These are phyloP conservation scores for Spinibarbus caldwelli DNA, from an alignment of 2,797 vertebrate genomes.

Conservation along the genomic window DNA sequence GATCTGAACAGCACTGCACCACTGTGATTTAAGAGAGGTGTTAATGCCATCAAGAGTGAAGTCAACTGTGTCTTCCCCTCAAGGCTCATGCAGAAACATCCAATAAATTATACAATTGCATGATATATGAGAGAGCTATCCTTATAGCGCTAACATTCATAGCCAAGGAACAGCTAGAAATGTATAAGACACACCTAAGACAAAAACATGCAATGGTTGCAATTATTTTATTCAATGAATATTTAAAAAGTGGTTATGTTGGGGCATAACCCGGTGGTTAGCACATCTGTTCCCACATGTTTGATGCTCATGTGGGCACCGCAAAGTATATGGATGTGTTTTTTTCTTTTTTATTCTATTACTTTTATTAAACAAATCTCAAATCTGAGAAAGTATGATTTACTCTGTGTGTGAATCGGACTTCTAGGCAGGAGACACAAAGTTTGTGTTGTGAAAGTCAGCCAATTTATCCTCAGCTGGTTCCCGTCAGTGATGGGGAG, in stretches of 20 bases:
- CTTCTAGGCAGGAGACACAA: conserved; percentile 4
- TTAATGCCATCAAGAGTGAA: conserved; percentile 22
- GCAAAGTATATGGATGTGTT: too few species aligned
- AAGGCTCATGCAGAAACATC: conserved; percentile 1
- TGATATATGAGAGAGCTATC: conserved; percentile 5
- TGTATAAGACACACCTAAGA: neutral
- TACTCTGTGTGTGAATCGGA: conserved; percentile 12
- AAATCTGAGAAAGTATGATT: neutral
- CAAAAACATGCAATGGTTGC: neutral
- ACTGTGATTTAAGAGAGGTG: conserved; percentile 34
- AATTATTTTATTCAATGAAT: conserved; percentile 4
- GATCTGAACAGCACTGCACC: conserved; percentile 21
- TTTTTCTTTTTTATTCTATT: neutral
- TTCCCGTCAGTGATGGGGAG: conserved; percentile 38
- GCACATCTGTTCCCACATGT: neutral
- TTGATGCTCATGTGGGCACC: neutral
- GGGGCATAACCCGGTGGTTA: neutral
- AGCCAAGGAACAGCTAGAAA: conserved; percentile 34
- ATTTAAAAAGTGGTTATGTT: conserved; percentile 15
- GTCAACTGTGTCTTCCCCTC: conserved; percentile 36
- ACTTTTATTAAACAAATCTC: conserved; percentile 1
- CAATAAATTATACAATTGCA: conserved; percentile 21
- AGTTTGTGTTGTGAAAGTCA: conserved; percentile 49
- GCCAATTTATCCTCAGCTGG: conserved; percentile 67
- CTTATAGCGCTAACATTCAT: conserved; percentile 39